A percentile compares a stretch with the other conserved stretches of the same genome.
phyloP scores from a whole-genome alignment of 2,888 invertebrate species.

The Drosophila formosana region DNA sequence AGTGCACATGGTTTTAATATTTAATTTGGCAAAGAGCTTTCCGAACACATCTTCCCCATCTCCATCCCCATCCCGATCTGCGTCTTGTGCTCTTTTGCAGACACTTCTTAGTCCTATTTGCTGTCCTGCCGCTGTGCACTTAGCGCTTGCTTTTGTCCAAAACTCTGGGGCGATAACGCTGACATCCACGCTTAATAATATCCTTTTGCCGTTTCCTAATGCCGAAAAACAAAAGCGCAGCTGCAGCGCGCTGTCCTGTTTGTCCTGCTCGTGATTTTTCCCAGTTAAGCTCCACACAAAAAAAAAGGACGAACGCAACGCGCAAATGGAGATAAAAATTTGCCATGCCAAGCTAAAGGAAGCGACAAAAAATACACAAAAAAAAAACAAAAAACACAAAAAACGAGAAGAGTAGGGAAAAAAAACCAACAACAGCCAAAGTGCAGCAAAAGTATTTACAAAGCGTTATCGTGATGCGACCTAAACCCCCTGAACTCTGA shows the following conservation, averaged over 20 bases:
- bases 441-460: slow-evolving; percentile 81
- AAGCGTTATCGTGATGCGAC: slow-evolving; percentile 78
- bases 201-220: slow-evolving; percentile 64
- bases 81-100: not conserved
- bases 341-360: slow-evolving; percentile 76
- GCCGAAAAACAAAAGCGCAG: slow-evolving; percentile 74
- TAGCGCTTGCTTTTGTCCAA: slow-evolving; percentile 60
- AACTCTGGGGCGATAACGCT: slow-evolving; percentile 69
- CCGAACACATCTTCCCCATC: slow-evolving; percentile 43
- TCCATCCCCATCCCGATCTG: not conserved
- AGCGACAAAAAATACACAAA: slow-evolving; percentile 61
- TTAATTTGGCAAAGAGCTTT: slow-evolving; percentile 82
- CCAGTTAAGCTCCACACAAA: slow-evolving; percentile 46
- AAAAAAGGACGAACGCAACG: slow-evolving; percentile 60
- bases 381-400: slow-evolving; percentile 33
- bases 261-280: slow-evolving; percentile 71
- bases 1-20: slow-evolving; percentile 82
- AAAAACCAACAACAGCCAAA: slow-evolving; percentile 69
- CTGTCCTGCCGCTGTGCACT: slow-evolving; percentile 59
- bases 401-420: slow-evolving; percentile 8
- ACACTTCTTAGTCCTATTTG: slow-evolving; percentile 46
- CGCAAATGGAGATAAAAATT: slow-evolving; percentile 80
- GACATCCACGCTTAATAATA: slow-evolving; percentile 81
- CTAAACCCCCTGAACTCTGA: slow-evolving; percentile 64
- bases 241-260: slow-evolving; percentile 42